Evolutionary conservation across 1,140 invertebrate species (phyloP).

Genomic region (Drosophila hydei): DNA sequence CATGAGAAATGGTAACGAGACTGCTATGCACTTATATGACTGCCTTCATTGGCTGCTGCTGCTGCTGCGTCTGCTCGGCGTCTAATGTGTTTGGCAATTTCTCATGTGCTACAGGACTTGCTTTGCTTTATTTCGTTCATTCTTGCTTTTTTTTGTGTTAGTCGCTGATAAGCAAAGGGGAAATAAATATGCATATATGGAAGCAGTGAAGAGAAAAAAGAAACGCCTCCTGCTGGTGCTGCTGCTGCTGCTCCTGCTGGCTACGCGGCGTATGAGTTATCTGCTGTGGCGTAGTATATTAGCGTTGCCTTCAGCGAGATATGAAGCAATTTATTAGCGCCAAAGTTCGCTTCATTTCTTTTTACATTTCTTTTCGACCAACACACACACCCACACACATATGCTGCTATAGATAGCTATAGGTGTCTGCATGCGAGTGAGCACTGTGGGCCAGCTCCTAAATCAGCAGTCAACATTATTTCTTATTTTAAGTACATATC

Average conservation of each 20-base stretch:
- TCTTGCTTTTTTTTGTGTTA: constrained; percentile 65
- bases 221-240: constrained; percentile 26
- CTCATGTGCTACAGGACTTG: constrained; percentile 53
- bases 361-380: constrained; percentile 46
- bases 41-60: not conserved
- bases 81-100: constrained; percentile 75
- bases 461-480: constrained; percentile 77
- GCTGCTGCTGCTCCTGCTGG: constrained; percentile 20
- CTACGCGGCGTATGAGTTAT: constrained; percentile 76
- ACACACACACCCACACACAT: constrained; percentile 16
- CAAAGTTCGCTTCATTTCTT: constrained; percentile 72
- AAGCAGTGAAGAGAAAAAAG: constrained; percentile 12
- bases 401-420: constrained; percentile 34
- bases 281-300: constrained; percentile 48
- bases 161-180: constrained; percentile 73
- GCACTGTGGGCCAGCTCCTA: constrained; percentile 51
- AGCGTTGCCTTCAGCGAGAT: constrained; percentile 55
- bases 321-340: constrained; percentile 80
- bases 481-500: constrained; percentile 68
- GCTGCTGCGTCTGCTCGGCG: not conserved
- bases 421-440: constrained; percentile 5
- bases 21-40: constrained; percentile 3
- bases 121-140: constrained; percentile 64
- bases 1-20: not conserved
- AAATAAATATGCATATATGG: constrained; percentile 76